Percentiles rank a stretch among this genome's conserved stretches.
Evolutionary conservation across 2,888 invertebrate species (phyloP).

Genomic region (Crossocerus cetratus): DNA sequence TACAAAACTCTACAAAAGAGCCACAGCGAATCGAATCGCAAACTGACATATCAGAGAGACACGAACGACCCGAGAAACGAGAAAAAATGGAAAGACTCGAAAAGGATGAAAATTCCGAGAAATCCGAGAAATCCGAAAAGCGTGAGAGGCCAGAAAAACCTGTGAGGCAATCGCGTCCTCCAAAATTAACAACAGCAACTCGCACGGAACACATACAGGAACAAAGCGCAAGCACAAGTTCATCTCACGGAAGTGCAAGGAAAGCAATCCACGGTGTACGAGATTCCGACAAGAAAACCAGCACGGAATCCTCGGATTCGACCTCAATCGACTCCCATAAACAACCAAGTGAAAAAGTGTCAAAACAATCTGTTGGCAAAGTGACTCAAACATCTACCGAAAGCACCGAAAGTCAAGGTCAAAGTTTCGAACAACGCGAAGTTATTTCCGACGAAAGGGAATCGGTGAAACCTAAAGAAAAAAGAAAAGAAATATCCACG

Average conservation of each 20-base stretch:
- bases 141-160: slow-evolving; percentile 24
- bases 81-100: slow-evolving; percentile 2
- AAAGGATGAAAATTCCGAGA: too few species aligned
- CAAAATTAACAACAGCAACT: slow-evolving; percentile 24
- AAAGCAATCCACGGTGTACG: slow-evolving; percentile 10
- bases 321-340: not conserved
- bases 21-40: not conserved
- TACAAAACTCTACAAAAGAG: slow-evolving; percentile 25
- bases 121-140: not conserved
- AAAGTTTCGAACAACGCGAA: not conserved
- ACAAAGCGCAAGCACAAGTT: slow-evolving; percentile 38
- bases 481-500: too few species aligned
- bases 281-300: slow-evolving; percentile 33
- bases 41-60: too few species aligned
- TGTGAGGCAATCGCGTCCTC: slow-evolving; percentile 7
- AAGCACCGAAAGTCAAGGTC: not conserved
- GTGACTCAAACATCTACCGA: not conserved
- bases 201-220: slow-evolving; percentile 41
- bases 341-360: not conserved
- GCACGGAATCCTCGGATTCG: slow-evolving; percentile 29
- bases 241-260: slow-evolving; percentile 30
- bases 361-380: not conserved
- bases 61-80: slow-evolving; percentile 13
- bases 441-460: too few species aligned
- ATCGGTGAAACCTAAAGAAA: too few species aligned